phyloP scores from a whole-genome alignment of 2,888 invertebrate genomes.

The Elysia crispata region DNA sequence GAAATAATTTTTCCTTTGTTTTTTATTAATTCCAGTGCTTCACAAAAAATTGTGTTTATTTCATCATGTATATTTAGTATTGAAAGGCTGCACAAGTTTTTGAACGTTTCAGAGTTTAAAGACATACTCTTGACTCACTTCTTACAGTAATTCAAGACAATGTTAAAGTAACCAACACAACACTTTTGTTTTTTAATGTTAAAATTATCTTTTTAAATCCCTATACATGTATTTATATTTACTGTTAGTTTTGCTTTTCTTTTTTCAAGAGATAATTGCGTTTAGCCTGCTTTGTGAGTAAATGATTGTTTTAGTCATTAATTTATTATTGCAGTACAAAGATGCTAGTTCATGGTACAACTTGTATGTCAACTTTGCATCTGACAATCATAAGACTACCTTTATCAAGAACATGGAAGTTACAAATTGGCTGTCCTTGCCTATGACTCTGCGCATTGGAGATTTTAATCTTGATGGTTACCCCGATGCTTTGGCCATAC shows the following conservation, averaged over 20 bases:
- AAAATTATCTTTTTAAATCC: neutral
- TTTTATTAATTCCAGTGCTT: too few relatives aligned
- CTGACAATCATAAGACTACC: slow-evolving; percentile 70
- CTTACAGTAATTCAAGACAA: neutral
- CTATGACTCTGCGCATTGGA: slow-evolving; percentile 86
- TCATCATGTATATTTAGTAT: too few relatives aligned
- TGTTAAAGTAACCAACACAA: neutral
- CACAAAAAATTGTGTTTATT: too few relatives aligned
- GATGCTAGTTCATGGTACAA: slow-evolving; percentile 61
- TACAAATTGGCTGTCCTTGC: slow-evolving; percentile 54
- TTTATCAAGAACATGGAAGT: slow-evolving; percentile 80
- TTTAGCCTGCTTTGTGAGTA: too few relatives aligned
- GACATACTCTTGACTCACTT: too few relatives aligned
- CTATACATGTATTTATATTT: too few relatives aligned
- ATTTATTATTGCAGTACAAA: slow-evolving; percentile 25
- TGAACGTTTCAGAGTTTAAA: too few relatives aligned
- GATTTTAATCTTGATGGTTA: slow-evolving; percentile 98
- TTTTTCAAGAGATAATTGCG: too few relatives aligned
- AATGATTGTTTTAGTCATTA: neutral
- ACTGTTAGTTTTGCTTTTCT: too few relatives aligned
- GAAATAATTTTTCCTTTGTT: neutral
- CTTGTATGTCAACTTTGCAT: slow-evolving; percentile 57
- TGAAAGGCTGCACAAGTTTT: too few relatives aligned
- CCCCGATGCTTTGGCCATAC: slow-evolving; percentile 91
- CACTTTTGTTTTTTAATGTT: neutral